Percentiles rank a stretch among this genome's conserved stretches.
These are phyloP conservation scores for Crotophaga sulcirostris DNA, from an alignment of 2,113 vertebrate species.

Conservation along the genomic window DNA sequence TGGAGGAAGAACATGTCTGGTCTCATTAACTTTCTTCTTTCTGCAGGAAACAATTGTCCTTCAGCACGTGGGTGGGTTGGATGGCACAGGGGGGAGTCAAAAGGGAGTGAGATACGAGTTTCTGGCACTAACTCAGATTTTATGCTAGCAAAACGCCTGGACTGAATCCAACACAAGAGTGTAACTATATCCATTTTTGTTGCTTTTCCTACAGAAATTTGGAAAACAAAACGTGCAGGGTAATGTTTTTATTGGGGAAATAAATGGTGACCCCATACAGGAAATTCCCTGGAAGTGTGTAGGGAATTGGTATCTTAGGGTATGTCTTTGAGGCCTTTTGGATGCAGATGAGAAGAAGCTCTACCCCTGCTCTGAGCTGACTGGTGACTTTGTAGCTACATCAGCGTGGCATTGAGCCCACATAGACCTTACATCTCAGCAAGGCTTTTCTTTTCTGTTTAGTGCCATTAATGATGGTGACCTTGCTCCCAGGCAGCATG, in stretches of 20 bases:
- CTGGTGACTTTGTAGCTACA: not conserved
- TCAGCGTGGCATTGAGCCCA: slow-evolving; percentile 7
- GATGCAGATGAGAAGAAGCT: not conserved
- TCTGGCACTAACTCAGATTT: slow-evolving; percentile 32
- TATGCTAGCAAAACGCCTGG: slow-evolving; percentile 8
- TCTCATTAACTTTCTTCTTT: slow-evolving; percentile 1
- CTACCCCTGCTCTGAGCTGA: not conserved
- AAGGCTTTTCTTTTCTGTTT: not conserved
- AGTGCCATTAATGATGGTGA: not conserved
- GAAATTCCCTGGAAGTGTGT: not conserved
- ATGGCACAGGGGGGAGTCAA: not conserved
- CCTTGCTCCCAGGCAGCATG: not conserved
- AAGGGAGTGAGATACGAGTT: not conserved
- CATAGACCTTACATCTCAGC: not conserved
- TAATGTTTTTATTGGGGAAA: not conserved
- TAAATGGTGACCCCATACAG: not conserved
- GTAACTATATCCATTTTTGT: not conserved
- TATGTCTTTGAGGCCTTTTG: not conserved
- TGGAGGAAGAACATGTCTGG: not conserved
- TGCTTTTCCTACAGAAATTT: not conserved
- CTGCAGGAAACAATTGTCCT: slow-evolving; percentile 24
- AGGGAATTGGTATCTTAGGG: not conserved
- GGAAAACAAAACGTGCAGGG: not conserved
- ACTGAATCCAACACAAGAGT: not conserved
- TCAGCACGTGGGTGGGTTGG: not conserved